These are phyloP conservation scores for Erythrocercus mccallii DNA, from an alignment of 2,113 vertebrate species.

Conservation along the genomic window DNA sequence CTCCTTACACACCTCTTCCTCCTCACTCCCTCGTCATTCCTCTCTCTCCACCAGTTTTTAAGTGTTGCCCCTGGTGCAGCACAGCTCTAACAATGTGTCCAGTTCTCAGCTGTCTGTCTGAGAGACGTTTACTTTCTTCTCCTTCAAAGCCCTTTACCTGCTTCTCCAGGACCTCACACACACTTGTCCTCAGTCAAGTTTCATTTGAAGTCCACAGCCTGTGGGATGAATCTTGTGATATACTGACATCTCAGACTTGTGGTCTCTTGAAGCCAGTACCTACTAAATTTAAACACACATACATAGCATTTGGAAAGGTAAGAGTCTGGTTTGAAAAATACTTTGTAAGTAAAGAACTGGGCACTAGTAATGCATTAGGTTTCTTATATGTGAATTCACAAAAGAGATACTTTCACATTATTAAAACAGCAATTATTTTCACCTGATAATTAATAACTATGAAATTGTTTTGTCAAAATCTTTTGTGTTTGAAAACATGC, in stretches of 20 bases:
- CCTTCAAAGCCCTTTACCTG: not conserved
- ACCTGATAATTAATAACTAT: not conserved
- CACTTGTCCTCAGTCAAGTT: not conserved
- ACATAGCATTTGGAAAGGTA: not conserved
- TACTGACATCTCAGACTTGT: not conserved
- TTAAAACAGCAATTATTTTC: not conserved
- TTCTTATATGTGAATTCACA: not conserved
- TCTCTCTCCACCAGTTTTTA: not conserved
- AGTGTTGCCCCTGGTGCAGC: accelerated
- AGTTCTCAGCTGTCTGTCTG: not conserved
- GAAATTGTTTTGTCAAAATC: not conserved
- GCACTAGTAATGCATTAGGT: not conserved
- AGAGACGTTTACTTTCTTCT: not conserved
- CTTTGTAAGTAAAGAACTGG: not conserved
- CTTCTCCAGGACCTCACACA: not conserved
- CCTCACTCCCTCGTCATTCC: accelerated
- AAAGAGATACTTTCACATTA: not conserved
- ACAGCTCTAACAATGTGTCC: not conserved
- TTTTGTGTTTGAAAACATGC: not conserved
- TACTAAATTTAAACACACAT: not conserved
- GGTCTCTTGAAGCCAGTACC: not conserved
- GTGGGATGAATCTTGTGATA: not conserved
- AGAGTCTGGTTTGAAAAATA: not conserved
- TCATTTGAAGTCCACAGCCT: not conserved
- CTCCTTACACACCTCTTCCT: not conserved